A percentile compares a stretch with the other conserved stretches of the same genome.
phyloP scores from a whole-genome alignment of 2,797 vertebrate genomes.

The Micrastur ruficollis region DNA sequence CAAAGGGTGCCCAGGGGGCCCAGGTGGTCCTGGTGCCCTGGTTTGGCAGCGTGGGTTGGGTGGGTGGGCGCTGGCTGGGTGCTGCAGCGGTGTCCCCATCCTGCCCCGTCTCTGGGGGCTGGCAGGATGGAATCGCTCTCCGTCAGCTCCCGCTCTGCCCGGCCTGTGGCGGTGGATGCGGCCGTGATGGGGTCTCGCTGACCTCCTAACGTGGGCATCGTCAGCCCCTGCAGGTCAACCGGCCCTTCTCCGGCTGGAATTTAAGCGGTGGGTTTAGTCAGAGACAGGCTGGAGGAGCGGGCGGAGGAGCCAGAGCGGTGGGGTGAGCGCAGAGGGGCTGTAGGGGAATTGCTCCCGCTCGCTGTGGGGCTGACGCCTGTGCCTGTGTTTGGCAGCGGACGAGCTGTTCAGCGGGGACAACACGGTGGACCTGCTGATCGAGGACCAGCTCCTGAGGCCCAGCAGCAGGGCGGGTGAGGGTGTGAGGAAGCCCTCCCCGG shows the following conservation, averaged over 20 bases:
- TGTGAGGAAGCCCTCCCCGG: conserved; percentile 41
- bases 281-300: background rate
- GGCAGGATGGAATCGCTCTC: background rate
- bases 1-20: fast-evolving
- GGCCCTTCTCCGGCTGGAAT: background rate
- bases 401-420: conserved; percentile 89
- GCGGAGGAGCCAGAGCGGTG: background rate
- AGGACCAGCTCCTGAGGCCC: conserved; percentile 91
- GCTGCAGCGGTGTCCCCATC: background rate
- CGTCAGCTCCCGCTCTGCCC: fast-evolving
- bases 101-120: background rate
- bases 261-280: background rate
- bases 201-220: fast-evolving
- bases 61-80: background rate
- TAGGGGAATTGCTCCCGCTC: fast-evolving
- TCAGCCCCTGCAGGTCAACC: background rate
- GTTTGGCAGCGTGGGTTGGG: background rate
- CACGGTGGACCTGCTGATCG: conserved; percentile 80
- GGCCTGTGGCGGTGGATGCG: background rate
- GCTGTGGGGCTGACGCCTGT: background rate
- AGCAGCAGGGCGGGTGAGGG: conserved; percentile 11
- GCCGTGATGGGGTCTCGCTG: background rate
- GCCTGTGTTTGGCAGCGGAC: conserved; percentile 79
- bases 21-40: fast-evolving
- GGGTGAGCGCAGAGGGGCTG: fast-evolving